Evolutionary conservation across 2,797 vertebrate genomes (phyloP).

Genomic region (Nasua narica): DNA sequence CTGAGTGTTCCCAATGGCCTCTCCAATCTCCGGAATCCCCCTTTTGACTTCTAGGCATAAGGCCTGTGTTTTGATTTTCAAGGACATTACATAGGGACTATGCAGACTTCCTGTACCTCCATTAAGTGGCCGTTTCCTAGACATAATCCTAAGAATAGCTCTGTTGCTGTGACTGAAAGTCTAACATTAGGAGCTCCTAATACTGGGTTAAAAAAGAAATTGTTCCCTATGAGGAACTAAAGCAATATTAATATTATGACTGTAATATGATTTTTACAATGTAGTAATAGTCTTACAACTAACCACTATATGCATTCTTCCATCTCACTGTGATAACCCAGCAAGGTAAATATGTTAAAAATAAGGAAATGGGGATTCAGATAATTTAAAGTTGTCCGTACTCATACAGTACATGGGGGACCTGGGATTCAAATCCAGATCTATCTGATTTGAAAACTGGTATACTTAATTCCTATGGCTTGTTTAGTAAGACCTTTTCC

Average conservation of each 20-base stretch:
- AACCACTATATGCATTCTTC: background rate
- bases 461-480: background rate
- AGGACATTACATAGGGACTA: background rate
- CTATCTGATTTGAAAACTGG: background rate
- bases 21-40: background rate
- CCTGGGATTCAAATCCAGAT: background rate
- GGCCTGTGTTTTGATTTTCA: background rate
- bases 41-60: background rate
- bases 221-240: background rate
- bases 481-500: background rate
- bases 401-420: background rate
- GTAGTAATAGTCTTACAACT: background rate
- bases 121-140: background rate
- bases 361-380: background rate
- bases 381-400: background rate
- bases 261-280: background rate
- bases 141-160: background rate
- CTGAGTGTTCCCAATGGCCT: background rate
- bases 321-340: background rate
- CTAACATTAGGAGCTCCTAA: background rate
- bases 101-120: background rate
- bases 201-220: background rate
- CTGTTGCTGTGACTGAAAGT: background rate
- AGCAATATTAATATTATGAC: background rate
- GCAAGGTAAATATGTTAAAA: background rate